These are phyloP conservation scores for Noctua pronuba DNA, from an alignment of 2,888 invertebrate genomes.

Conservation along the genomic window DNA sequence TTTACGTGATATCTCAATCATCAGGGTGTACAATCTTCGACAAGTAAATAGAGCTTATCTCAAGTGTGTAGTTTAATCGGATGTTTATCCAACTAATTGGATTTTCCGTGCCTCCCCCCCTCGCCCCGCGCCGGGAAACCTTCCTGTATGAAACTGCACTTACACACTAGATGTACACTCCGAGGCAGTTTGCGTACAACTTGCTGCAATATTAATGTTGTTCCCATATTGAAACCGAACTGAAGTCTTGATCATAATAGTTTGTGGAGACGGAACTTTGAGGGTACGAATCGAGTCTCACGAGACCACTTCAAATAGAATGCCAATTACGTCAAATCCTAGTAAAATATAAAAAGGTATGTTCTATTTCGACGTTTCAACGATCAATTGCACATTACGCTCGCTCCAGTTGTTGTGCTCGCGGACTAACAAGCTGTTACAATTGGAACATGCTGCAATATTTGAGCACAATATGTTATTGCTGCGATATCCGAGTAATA, in stretches of 20 bases:
- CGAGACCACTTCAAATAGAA: slow-evolving; percentile 55
- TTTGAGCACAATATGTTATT: slow-evolving; percentile 56
- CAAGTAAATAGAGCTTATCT: slow-evolving; percentile 82
- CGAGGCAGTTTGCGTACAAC: slow-evolving; percentile 70
- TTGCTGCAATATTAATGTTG: slow-evolving; percentile 78
- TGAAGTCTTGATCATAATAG: slow-evolving; percentile 64
- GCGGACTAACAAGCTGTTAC: slow-evolving; percentile 57
- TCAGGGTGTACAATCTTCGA: slow-evolving; percentile 74
- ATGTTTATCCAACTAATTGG: slow-evolving; percentile 87
- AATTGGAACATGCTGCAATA: slow-evolving; percentile 44
- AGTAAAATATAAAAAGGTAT: slow-evolving; percentile 33
- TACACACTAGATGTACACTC: slow-evolving; percentile 65
- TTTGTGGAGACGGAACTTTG: slow-evolving; percentile 52
- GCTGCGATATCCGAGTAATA: slow-evolving; percentile 47
- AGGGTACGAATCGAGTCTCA: slow-evolving; percentile 40
- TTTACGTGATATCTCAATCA: slow-evolving; percentile 72
- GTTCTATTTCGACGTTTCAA: slow-evolving; percentile 27
- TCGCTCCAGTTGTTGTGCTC: slow-evolving; percentile 31
- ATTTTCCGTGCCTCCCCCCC: slow-evolving; percentile 75
- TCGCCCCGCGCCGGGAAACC: slow-evolving; percentile 61
- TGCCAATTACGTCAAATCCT: slow-evolving; percentile 49
- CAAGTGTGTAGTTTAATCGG: slow-evolving; percentile 80
- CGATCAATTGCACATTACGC: slow-evolving; percentile 37
- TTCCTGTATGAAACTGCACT: slow-evolving; percentile 76
- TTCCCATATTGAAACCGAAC: slow-evolving; percentile 68